Evolutionary conservation across 2,888 invertebrate species (phyloP).

Genomic region (Ormyrus thymus): DNA sequence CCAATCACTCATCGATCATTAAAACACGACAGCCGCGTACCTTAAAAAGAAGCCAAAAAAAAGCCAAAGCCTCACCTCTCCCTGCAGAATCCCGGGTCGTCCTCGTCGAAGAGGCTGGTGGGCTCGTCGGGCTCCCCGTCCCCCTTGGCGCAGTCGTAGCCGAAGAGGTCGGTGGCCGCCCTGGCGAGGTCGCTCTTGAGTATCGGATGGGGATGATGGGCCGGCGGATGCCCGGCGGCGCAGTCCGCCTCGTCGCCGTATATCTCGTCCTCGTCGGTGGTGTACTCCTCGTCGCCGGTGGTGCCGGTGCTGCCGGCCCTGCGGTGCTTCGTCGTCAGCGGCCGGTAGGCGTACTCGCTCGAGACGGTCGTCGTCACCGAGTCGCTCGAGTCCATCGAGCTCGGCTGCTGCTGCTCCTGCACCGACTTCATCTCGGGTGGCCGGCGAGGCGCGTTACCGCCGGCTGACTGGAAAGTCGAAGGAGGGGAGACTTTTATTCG

Average conservation of each 20-base stretch:
- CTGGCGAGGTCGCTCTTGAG: slow-evolving; percentile 70
- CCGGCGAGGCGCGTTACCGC: too few relatives aligned
- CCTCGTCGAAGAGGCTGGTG: slow-evolving; percentile 74
- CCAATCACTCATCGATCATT: too few relatives aligned
- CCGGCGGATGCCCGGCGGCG: slow-evolving; percentile 49
- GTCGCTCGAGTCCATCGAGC: slow-evolving; percentile 69
- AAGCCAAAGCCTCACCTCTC: slow-evolving; percentile 54
- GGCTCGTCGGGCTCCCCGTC: slow-evolving; percentile 70
- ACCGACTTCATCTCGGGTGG: slow-evolving; percentile 64
- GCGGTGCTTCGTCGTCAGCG: slow-evolving; percentile 70
- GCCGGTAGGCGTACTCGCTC: slow-evolving; percentile 70
- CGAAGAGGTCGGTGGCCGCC: slow-evolving; percentile 70
- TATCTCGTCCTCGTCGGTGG: slow-evolving; percentile 76
- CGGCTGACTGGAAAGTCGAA: too few relatives aligned
- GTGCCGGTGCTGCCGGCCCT: slow-evolving; percentile 76
- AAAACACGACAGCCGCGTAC: too few relatives aligned
- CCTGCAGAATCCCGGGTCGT: slow-evolving; percentile 60
- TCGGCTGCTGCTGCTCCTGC: slow-evolving; percentile 64
- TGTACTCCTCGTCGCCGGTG: slow-evolving; percentile 77
- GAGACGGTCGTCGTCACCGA: slow-evolving; percentile 59
- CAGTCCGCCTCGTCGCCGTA: slow-evolving; percentile 76
- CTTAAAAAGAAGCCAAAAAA: too few relatives aligned
- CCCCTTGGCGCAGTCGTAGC: slow-evolving; percentile 63
- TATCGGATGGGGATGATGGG: slow-evolving; percentile 63
- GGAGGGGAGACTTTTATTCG: too few relatives aligned